A percentile compares a stretch with the other conserved stretches of the same genome.
phyloP scores from a whole-genome alignment of 2,888 invertebrate genomes.

The Pandemis cinnamomeana region DNA sequence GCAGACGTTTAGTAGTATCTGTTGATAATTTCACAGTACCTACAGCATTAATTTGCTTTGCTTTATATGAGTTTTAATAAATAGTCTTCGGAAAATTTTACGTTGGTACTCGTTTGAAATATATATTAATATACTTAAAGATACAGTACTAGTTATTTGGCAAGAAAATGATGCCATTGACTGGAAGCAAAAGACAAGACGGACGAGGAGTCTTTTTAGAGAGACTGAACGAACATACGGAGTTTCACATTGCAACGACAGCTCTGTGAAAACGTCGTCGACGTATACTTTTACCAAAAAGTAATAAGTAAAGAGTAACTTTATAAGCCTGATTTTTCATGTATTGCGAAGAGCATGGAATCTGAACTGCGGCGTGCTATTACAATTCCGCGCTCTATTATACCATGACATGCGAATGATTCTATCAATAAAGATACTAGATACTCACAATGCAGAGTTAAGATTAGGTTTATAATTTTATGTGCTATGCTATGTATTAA shows the following conservation, averaged over 20 bases:
- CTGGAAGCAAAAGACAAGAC: neutral
- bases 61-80: conserved; percentile 20
- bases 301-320: too few species aligned
- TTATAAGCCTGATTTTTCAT: too few species aligned
- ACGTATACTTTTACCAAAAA: neutral
- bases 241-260: neutral
- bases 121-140: neutral
- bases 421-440: too few species aligned
- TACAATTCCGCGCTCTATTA: too few species aligned
- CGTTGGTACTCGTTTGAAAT: neutral
- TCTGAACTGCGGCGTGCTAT: too few species aligned
- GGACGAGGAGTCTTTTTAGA: neutral
- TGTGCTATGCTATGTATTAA: neutral
- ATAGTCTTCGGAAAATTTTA: neutral
- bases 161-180: too few species aligned
- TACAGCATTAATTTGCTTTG: conserved; percentile 13
- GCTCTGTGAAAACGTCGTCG: neutral
- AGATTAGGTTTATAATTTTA: too few species aligned
- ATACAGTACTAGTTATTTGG: neutral
- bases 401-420: too few species aligned
- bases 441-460: too few species aligned
- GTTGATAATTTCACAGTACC: neutral
- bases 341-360: too few species aligned
- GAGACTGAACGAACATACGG: too few species aligned
- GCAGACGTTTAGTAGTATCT: conserved; percentile 9